Percentiles rank a stretch among this genome's conserved stretches.
Conservation (phyloP, 2,888 invertebrate species). For the Melinopterus prodromus region DNA sequence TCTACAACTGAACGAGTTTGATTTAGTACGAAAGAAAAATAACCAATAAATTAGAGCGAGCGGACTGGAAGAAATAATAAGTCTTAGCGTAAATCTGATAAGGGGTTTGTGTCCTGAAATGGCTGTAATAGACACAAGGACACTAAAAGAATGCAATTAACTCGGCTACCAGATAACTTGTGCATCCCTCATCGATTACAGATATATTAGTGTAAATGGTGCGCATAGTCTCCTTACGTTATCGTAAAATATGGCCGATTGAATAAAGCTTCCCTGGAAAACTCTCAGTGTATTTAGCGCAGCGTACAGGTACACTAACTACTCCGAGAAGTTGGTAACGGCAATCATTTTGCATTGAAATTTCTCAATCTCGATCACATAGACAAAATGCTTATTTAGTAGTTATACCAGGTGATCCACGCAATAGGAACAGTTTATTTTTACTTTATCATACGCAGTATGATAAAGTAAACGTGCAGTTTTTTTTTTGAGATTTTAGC, state of each 20-base stretch:
- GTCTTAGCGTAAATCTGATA: conserved; percentile 15
- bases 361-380: too few relatives aligned
- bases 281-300: background rate
- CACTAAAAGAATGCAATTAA: conserved; percentile 55
- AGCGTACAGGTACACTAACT: background rate
- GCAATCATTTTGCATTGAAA: too few relatives aligned
- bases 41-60: background rate
- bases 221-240: conserved; percentile 53
- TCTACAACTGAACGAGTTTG: background rate
- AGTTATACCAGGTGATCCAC: too few relatives aligned
- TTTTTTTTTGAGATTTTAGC: too few relatives aligned
- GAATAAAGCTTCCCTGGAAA: conserved; percentile 43
- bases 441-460: too few relatives aligned
- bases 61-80: conserved; percentile 19
- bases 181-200: conserved; percentile 59
- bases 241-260: conserved; percentile 56
- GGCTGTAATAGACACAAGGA: conserved; percentile 35
- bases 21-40: background rate
- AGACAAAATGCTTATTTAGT: too few relatives aligned
- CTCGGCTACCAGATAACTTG: conserved; percentile 52
- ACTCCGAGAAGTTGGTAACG: background rate
- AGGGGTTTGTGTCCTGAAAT: background rate
- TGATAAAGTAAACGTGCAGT: too few relatives aligned
- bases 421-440: too few relatives aligned
- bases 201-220: conserved; percentile 60